Conservation (phyloP, 2,113 vertebrate genomes). For the Colaptes auratus region DNA sequence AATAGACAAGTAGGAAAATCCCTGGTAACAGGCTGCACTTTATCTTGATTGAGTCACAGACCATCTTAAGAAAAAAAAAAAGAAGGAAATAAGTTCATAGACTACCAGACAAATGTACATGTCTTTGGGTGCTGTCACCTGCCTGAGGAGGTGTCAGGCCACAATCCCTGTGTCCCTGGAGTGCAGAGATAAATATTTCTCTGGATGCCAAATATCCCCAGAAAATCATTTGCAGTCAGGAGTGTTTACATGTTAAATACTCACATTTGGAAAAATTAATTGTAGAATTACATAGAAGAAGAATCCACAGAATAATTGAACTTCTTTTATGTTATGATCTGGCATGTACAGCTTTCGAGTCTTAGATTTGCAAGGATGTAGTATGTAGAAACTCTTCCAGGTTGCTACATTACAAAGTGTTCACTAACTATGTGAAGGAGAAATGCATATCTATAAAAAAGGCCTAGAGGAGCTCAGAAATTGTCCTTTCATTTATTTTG, state of each 20-base stretch:
- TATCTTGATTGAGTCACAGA: background rate
- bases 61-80: background rate
- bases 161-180: background rate
- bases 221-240: background rate
- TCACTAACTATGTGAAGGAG: background rate
- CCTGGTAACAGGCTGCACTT: background rate
- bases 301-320: background rate
- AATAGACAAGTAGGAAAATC: background rate
- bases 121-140: background rate
- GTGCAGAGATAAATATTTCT: background rate
- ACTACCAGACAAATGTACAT: background rate
- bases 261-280: background rate
- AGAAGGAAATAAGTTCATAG: background rate
- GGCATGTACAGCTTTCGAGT: background rate
- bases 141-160: background rate
- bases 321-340: background rate
- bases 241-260: background rate
- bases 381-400: background rate
- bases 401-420: background rate
- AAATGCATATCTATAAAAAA: background rate
- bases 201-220: background rate
- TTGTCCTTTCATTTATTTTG: background rate
- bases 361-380: background rate
- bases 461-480: background rate
- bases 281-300: background rate